Conservation (phyloP, 2,113 vertebrate genomes). For the Cyprichromis sp. region DNA sequence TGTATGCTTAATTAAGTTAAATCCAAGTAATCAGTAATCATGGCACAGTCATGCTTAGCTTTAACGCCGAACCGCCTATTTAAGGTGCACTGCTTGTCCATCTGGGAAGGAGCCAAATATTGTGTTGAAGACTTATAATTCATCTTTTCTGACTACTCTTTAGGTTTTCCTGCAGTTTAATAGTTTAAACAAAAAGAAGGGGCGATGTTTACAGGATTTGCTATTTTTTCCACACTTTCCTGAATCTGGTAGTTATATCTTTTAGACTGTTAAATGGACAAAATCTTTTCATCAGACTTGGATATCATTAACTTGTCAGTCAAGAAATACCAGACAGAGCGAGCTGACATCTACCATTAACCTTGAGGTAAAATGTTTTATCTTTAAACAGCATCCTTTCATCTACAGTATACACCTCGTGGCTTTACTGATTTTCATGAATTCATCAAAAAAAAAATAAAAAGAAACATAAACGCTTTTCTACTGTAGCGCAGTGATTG, state of each 20-base stretch:
- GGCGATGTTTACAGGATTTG: accelerated
- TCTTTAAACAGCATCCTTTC: not conserved
- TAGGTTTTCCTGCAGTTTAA: not conserved
- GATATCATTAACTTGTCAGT: not conserved
- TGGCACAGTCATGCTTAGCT: not conserved
- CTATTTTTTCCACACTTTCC: not conserved
- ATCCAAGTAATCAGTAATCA: not conserved
- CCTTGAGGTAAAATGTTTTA: not conserved
- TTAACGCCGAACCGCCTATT: accelerated
- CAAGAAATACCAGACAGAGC: not conserved
- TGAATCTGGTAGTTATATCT: not conserved
- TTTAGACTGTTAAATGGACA: not conserved
- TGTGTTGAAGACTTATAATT: not conserved
- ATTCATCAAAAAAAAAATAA: not conserved
- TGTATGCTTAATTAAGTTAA: not conserved
- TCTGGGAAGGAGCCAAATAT: not conserved
- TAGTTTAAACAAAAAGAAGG: not conserved
- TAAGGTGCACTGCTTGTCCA: not conserved
- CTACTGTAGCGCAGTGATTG: not conserved
- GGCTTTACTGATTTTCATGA: not conserved
- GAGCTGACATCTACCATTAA: not conserved
- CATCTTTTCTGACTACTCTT: not conserved
- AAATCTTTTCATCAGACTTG: not conserved
- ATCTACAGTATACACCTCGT: not conserved
- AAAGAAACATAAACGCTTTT: not conserved